phyloP scores from a whole-genome alignment of 2,113 vertebrate genomes.

The Hippocampus mohnikei region DNA sequence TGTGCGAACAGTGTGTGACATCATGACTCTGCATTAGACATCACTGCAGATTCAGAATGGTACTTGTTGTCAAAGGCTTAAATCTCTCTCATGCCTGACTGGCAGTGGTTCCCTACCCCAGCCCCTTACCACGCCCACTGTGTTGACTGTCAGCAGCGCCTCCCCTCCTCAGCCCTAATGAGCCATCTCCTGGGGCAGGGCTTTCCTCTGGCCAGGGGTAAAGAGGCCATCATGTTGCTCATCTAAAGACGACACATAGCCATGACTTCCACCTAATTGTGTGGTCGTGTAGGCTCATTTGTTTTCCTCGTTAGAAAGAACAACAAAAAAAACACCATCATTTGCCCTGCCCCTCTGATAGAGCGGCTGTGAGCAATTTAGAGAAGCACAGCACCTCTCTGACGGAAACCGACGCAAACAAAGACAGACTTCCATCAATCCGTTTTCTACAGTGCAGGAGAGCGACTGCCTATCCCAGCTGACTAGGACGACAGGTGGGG shows the following conservation, averaged over 20 bases:
- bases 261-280: slow-evolving; percentile 83
- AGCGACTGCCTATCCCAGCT: background rate
- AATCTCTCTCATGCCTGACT: slow-evolving; percentile 44
- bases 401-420: slow-evolving; percentile 53
- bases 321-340: slow-evolving; percentile 44
- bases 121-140: slow-evolving; percentile 44
- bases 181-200: slow-evolving; percentile 77
- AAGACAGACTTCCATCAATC: slow-evolving; percentile 26
- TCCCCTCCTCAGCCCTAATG: slow-evolving; percentile 75
- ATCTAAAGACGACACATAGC: slow-evolving; percentile 84
- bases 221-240: slow-evolving; percentile 86
- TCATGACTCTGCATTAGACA: slow-evolving; percentile 41
- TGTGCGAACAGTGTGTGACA: slow-evolving; percentile 26
- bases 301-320: slow-evolving; percentile 83
- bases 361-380: slow-evolving; percentile 77
- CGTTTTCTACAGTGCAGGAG: background rate
- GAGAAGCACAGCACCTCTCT: slow-evolving; percentile 54
- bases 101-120: slow-evolving; percentile 31
- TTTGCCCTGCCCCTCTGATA: slow-evolving; percentile 65
- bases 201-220: slow-evolving; percentile 77
- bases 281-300: slow-evolving; percentile 79
- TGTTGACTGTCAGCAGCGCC: slow-evolving; percentile 58
- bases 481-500: background rate
- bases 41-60: slow-evolving; percentile 32
- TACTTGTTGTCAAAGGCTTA: slow-evolving; percentile 41